A percentile compares a stretch with the other conserved stretches of the same genome.
Evolutionary conservation across 2,888 invertebrate species (phyloP).

Genomic region (Diabrotica balteata): DNA sequence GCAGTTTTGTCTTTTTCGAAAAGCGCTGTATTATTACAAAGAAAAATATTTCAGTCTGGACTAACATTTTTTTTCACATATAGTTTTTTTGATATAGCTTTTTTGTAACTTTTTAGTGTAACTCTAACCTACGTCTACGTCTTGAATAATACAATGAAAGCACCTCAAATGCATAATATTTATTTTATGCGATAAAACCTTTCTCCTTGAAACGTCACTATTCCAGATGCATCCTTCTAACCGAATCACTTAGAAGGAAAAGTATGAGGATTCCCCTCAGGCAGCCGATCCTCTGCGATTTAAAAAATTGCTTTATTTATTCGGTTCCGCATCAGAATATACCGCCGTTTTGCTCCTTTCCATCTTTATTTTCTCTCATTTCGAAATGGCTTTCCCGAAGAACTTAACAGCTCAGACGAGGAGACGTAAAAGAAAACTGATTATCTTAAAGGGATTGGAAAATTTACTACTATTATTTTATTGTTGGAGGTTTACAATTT

Average conservation of each 20-base stretch:
- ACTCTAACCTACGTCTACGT: no score
- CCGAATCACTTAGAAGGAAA: constrained; percentile 26
- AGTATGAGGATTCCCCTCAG: constrained; percentile 30
- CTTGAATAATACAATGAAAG: no score
- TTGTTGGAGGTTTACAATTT: not conserved
- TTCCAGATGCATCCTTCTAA: constrained; percentile 25
- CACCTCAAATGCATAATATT: constrained; percentile 14
- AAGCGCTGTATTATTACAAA: no score
- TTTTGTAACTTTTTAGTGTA: no score
- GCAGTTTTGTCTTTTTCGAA: no score
- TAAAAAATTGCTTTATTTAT: constrained; percentile 49
- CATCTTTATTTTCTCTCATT: constrained; percentile 22
- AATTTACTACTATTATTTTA: constrained; percentile 19
- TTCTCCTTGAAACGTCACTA: constrained; percentile 12
- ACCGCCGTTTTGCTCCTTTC: constrained; percentile 21
- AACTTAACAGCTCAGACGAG: constrained; percentile 25
- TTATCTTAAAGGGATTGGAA: constrained; percentile 21
- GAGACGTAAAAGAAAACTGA: constrained; percentile 16
- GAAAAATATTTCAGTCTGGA: no score
- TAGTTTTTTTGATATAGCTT: no score
- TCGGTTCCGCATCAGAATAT: constrained; percentile 32
- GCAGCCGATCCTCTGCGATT: constrained; percentile 42
- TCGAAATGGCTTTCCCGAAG: constrained; percentile 24
- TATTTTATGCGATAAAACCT: constrained; percentile 16
- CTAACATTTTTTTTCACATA: no score